Evolutionary conservation across 2,888 invertebrate species (phyloP), one percentile per base, ranked within the genome.

Genomic region (Alitta virens): DNA sequence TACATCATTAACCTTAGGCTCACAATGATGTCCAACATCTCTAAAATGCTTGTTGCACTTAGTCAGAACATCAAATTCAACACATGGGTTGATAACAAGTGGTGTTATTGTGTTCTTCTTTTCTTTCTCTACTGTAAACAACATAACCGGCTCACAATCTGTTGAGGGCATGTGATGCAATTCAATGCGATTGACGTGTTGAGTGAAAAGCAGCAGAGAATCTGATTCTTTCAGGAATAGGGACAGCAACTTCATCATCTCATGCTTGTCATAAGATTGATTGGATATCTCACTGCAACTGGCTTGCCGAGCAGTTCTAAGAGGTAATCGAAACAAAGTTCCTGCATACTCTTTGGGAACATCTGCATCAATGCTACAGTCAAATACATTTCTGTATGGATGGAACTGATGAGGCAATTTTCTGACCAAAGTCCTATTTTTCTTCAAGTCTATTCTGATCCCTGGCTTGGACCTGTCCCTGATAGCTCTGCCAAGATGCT

Each of bases 151-250:
- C 16, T 25, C 33, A 21, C 42, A 24, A 16, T 27, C 63, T 52
- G 56, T 49, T 27, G 52, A 50, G 38, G 55, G 51, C 7, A 75
- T 57, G 63, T 75, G 72, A 52, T 68, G 72, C 25, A 74, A 56
- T 52, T 68, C 63, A 33, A 79, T 60, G 38, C 62, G 65, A 16
- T 55, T 46, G 5, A 79, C 71, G 65, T 71, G 72, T 62, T 78
- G 78, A 2, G 75, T 78, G 63, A 76, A 79, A 7, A 79, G 63
- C 7, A 78, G 63, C 46, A 79, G 64, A 38, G 72, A 71, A 25
- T 72, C 71, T n/a, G 68, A 68, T 26, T 65, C 58, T 55, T 73
- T 62, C 24, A 69, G 55, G 2, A 75, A 63, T 58, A 72, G 69
- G 43, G 69, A 49, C 43, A 79, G 62, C 40, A 79, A 64, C 7